These are phyloP conservation scores for Empis livida DNA, from an alignment of 2,888 invertebrate species.

Conservation along the genomic window DNA sequence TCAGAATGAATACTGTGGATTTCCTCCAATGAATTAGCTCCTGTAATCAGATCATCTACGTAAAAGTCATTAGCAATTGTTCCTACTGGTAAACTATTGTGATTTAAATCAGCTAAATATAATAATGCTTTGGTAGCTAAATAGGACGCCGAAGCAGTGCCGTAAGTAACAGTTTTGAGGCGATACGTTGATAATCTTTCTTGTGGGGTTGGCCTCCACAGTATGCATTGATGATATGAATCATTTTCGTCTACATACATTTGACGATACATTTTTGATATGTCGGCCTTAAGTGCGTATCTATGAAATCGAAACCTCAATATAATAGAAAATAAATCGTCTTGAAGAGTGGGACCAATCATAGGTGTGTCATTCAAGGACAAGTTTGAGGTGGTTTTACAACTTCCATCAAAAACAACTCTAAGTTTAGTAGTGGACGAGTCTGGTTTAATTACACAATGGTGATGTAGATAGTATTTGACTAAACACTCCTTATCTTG, in stretches of 20 bases:
- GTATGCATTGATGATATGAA: slow-evolving; percentile 10
- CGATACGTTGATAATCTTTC: slow-evolving; percentile 5
- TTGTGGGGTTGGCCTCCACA: slow-evolving; percentile 7
- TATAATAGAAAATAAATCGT: slow-evolving; percentile 8
- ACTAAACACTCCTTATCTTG: neutral
- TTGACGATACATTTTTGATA: slow-evolving; percentile 17
- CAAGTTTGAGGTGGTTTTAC: slow-evolving; percentile 1
- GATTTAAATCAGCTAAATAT: neutral
- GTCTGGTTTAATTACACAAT: slow-evolving; percentile 8
- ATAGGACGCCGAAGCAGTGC: slow-evolving; percentile 8
- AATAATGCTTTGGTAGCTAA: slow-evolving; percentile 7
- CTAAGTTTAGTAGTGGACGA: slow-evolving; percentile 3
- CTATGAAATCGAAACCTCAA: slow-evolving; percentile 1
- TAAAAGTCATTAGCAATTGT: neutral
- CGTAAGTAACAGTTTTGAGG: slow-evolving; percentile 10
- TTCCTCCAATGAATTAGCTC: neutral
- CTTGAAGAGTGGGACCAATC: slow-evolving; percentile 7
- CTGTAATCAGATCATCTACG: neutral
- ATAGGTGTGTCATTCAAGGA: slow-evolving; percentile 5
- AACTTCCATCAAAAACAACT: slow-evolving; percentile 7
- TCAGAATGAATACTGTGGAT: neutral
- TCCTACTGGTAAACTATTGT: neutral
- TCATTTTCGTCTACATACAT: slow-evolving; percentile 10
- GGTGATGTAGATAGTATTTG: slow-evolving; percentile 12
- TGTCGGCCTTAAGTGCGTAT: slow-evolving; percentile 14